Conservation (phyloP, 2,113 vertebrate genomes). For the Pangasianodon gigas region DNA sequence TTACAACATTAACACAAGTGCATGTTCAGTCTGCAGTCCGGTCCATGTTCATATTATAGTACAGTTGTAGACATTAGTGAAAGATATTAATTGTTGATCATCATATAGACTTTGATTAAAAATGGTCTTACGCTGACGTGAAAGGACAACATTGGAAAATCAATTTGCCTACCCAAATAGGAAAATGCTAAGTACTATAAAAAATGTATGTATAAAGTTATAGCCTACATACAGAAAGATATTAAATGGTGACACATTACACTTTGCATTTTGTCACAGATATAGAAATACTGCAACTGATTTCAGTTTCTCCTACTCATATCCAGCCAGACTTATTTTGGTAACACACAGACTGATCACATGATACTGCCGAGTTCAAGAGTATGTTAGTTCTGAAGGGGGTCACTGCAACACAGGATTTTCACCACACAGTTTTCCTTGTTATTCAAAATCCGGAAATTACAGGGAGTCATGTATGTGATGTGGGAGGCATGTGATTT, state of each 20-base stretch:
- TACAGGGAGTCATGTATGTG: not conserved
- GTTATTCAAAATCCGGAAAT: not conserved
- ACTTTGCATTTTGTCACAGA: too few relatives aligned
- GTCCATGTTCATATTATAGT: not conserved
- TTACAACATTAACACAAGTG: not conserved
- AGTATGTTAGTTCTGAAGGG: too few relatives aligned
- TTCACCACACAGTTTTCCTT: not conserved
- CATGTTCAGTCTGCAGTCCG: not conserved
- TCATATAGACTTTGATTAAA: not conserved
- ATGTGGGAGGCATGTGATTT: not conserved
- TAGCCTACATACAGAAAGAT: not conserved
- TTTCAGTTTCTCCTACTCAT: not conserved
- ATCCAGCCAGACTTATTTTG: not conserved
- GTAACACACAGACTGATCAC: not conserved
- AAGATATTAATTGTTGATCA: not conserved
- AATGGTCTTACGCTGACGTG: not conserved
- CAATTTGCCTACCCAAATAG: not conserved
- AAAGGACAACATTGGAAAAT: not conserved
- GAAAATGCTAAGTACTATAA: not conserved
- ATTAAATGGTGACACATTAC: not conserved
- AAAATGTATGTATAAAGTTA: not conserved
- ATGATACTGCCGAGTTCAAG: not conserved
- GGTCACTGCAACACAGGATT: too few relatives aligned
- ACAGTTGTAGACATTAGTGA: not conserved
- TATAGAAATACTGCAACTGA: not conserved